phyloP scores from a whole-genome alignment of 2,797 vertebrate genomes.

The Phrynocephalus vlangalii region DNA sequence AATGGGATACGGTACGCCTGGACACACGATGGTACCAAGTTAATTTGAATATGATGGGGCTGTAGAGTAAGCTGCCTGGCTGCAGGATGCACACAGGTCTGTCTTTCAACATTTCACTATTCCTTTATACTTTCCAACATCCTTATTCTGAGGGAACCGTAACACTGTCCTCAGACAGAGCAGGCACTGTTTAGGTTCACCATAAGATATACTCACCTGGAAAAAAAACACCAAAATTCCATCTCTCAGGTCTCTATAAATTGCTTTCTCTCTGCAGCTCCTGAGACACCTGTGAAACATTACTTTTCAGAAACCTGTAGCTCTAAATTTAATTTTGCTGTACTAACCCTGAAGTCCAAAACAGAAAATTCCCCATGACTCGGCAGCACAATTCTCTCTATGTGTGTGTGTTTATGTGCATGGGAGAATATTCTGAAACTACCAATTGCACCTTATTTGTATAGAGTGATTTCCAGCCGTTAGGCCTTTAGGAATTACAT shows the following conservation, averaged over 20 bases:
- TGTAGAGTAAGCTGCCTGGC: too few relatives aligned
- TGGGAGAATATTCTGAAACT: background rate
- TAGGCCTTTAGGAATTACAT: constrained; percentile 24
- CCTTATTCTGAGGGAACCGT: background rate
- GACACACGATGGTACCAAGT: too few relatives aligned
- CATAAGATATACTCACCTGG: background rate
- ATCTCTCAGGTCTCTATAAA: background rate
- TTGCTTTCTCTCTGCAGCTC: accelerated
- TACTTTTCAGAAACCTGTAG: background rate
- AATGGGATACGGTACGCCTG: too few relatives aligned
- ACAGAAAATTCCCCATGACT: background rate
- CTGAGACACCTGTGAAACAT: background rate
- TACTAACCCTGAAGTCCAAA: constrained; percentile 2
- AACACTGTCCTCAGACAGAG: background rate
- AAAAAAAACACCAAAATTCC: background rate
- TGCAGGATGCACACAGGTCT: too few relatives aligned
- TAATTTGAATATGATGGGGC: too few relatives aligned
- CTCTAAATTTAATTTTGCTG: constrained; percentile 2
- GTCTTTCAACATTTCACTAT: background rate
- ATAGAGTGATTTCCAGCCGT: background rate
- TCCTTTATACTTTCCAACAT: background rate
- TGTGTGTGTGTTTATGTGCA: background rate
- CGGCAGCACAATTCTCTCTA: background rate
- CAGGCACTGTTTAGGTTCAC: background rate
- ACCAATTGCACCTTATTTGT: constrained; percentile 36